Evolutionary conservation across 2,888 invertebrate genomes (phyloP), one percentile per base, ranked within the genome.

Genomic region (Drosophila nr. perissopoda): DNA sequence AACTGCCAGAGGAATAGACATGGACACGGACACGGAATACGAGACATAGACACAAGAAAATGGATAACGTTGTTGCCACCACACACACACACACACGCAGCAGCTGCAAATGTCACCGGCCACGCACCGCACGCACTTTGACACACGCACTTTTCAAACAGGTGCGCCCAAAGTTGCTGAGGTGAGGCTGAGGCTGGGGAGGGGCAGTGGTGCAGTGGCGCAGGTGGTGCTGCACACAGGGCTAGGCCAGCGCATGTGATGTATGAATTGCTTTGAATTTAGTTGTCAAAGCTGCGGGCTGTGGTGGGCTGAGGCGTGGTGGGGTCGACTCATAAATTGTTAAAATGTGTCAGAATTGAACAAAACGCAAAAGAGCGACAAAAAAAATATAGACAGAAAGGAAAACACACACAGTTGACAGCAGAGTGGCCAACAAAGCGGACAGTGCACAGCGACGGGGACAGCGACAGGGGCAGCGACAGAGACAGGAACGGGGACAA

Each of bases 221-320:
- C 56, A 29, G 56, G 38, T 57, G 57, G 38, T 56, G 36, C n/a
- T 27, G 54, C 53, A 34, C 21, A 34, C 51, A 33, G 40, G 53
- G 62, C 61, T 54, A 31, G 53, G 57, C 61, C 66, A 72, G 72
- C 69, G 74, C 68, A 69, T 67, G 58, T 88, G 90, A 90, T 81
- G 89, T 78, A 80, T 84, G 91, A 90, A 91, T 91, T 90, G 90
- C 89, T 90, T 87, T 88, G 84, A 91, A 92, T 92, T 92, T 91
- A 91, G 91, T 91, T 91, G 91, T 91, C 91, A 91, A 89, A 87
- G 87, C 69, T 54, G 57, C 68, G 61, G 29, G n/a, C 38, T 21
- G 33, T 16, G 60, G 36, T 25, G 67, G 61, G 58, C 54, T 54
- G 48, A 21, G 38, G 40, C 45, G 63, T 58, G 64, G 56, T 57